These are phyloP conservation scores for Himalopsyche tibetana DNA, from an alignment of 2,888 invertebrate genomes.

Conservation along the genomic window DNA sequence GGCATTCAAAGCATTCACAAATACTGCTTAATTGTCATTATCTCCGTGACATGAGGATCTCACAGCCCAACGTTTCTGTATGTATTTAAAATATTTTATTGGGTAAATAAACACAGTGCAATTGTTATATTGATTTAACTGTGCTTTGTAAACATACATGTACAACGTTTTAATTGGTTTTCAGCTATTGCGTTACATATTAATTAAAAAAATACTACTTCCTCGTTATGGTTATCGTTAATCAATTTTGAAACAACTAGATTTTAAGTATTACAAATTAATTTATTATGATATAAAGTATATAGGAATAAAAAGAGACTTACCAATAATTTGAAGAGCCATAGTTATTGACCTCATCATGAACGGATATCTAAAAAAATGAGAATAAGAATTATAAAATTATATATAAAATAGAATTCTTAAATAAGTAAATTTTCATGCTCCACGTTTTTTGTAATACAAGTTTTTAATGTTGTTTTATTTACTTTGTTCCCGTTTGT, in stretches of 20 bases:
- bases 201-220: neutral
- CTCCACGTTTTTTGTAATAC: too few relatives aligned
- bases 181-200: neutral
- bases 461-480: too few relatives aligned
- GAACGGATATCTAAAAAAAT: neutral
- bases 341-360: conserved; percentile 10
- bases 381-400: neutral
- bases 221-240: too few relatives aligned
- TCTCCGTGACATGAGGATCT: neutral
- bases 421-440: too few relatives aligned
- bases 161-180: neutral
- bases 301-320: neutral
- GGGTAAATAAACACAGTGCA: neutral
- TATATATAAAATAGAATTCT: too few relatives aligned
- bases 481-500: too few relatives aligned
- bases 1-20: neutral
- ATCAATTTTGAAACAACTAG: too few relatives aligned
- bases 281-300: too few relatives aligned
- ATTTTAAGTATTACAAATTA: too few relatives aligned
- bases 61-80: neutral
- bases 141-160: neutral
- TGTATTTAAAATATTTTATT: neutral
- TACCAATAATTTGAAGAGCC: neutral
- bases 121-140: neutral
- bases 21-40: neutral